A percentile compares a stretch with the other conserved stretches of the same genome.
Evolutionary conservation across 1,140 invertebrate genomes (phyloP).

Genomic region (Procambarus clarkii): DNA sequence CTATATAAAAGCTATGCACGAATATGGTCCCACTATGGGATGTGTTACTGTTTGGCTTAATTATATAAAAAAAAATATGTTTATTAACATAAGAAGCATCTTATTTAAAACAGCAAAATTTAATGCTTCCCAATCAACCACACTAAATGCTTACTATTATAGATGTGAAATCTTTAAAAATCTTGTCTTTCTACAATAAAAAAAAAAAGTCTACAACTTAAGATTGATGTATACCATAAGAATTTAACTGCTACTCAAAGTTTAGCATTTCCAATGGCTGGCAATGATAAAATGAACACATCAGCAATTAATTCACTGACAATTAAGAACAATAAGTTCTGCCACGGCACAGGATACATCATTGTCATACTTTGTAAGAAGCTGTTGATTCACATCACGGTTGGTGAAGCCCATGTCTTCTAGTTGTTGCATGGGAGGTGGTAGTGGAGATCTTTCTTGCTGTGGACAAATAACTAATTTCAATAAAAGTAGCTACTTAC

Average conservation of each 20-base stretch:
- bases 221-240: neutral
- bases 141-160: neutral
- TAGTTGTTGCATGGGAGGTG: slow-evolving; percentile 57
- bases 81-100: neutral
- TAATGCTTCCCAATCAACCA: neutral
- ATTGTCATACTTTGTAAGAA: slow-evolving; percentile 62
- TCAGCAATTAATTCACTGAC: slow-evolving; percentile 16
- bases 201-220: too few relatives aligned
- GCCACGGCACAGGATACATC: slow-evolving; percentile 60
- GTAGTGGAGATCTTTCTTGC: neutral
- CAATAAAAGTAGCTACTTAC: too few relatives aligned
- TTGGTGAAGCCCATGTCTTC: slow-evolving; percentile 62
- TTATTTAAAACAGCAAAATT: neutral
- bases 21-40: slow-evolving; percentile 28
- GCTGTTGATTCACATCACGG: slow-evolving; percentile 46
- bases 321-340: slow-evolving; percentile 61
- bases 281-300: slow-evolving; percentile 8
- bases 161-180: neutral
- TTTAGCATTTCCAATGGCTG: neutral
- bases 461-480: neutral
- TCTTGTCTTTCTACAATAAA: too few relatives aligned
- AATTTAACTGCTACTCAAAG: neutral
- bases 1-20: slow-evolving; percentile 23
- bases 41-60: neutral
- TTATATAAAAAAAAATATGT: neutral